Evolutionary conservation across 2,113 vertebrate species (phyloP).

Genomic region (Lepisosteus osseus): DNA sequence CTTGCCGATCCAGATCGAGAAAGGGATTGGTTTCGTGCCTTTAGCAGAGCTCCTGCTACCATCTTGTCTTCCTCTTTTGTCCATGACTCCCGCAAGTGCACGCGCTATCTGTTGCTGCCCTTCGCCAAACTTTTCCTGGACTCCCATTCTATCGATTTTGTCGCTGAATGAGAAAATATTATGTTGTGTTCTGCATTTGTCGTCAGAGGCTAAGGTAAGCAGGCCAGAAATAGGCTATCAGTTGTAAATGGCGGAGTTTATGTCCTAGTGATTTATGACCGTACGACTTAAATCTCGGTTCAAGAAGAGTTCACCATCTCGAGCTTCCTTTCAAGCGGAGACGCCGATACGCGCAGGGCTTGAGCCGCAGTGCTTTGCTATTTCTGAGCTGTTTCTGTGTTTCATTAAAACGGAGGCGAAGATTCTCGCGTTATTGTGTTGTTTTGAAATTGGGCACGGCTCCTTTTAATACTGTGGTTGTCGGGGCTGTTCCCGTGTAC

Average conservation of each 20-base stretch:
- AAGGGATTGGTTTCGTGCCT: conserved; percentile 33
- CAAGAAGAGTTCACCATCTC: conserved; percentile 98
- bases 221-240: conserved; percentile 84
- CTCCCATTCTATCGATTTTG: conserved; percentile 73
- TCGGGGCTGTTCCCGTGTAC: no score
- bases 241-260: conserved; percentile 94
- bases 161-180: conserved; percentile 76
- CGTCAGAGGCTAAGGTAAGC: conserved; percentile 98
- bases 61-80: conserved; percentile 59
- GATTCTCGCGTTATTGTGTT: not conserved
- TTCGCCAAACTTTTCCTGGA: conserved; percentile 63
- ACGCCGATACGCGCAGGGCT: conserved; percentile 81
- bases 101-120: conserved; percentile 50
- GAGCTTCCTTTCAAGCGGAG: conserved; percentile 82
- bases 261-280: conserved; percentile 98
- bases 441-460: not conserved
- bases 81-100: conserved; percentile 68
- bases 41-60: conserved; percentile 42
- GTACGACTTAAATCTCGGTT: conserved; percentile 98
- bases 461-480: not conserved
- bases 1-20: conserved; percentile 62
- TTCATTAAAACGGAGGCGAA: conserved; percentile 20
- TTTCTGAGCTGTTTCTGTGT: conserved; percentile 60
- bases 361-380: conserved; percentile 69
- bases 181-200: conserved; percentile 80